Conservation (phyloP, 2,888 invertebrate species). For the Pseudanteris insignis region DNA sequence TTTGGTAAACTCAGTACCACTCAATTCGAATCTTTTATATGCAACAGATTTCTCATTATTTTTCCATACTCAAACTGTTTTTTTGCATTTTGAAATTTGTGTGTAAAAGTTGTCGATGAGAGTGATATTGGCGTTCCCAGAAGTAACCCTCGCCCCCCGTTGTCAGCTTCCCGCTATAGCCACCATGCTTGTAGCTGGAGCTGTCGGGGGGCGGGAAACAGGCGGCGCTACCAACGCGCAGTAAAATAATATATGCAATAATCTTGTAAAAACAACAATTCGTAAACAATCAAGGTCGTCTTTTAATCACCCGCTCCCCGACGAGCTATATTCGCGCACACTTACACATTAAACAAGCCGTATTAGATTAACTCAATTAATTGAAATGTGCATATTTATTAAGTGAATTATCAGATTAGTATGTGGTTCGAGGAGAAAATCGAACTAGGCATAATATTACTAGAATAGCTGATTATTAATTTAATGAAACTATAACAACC, state of each 20-base stretch:
- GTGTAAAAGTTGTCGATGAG: slow-evolving; percentile 30
- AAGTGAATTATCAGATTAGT: too few relatives aligned
- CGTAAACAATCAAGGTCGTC: slow-evolving; percentile 41
- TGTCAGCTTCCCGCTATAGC: slow-evolving; percentile 47
- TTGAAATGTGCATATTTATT: too few relatives aligned
- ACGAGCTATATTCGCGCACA: slow-evolving; percentile 47
- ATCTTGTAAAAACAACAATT: too few relatives aligned
- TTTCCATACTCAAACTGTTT: too few relatives aligned
- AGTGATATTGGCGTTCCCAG: slow-evolving; percentile 34
- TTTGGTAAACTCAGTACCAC: slow-evolving; percentile 33
- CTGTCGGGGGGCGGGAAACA: slow-evolving; percentile 63
- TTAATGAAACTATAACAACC: too few relatives aligned
- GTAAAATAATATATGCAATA: too few relatives aligned
- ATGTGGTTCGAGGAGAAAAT: too few relatives aligned
- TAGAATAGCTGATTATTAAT: too few relatives aligned
- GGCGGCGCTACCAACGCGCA: slow-evolving; percentile 52
- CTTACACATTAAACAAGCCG: too few relatives aligned
- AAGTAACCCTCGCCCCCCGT: slow-evolving; percentile 59
- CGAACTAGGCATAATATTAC: too few relatives aligned
- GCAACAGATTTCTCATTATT: not conserved
- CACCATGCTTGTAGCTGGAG: slow-evolving; percentile 53
- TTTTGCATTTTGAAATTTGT: too few relatives aligned
- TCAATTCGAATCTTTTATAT: slow-evolving; percentile 32
- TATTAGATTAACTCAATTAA: too few relatives aligned
- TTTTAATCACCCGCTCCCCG: slow-evolving; percentile 61